Evolutionary conservation across 1,140 invertebrate genomes (phyloP).

Genomic region (Elymnias hypermnestra): DNA sequence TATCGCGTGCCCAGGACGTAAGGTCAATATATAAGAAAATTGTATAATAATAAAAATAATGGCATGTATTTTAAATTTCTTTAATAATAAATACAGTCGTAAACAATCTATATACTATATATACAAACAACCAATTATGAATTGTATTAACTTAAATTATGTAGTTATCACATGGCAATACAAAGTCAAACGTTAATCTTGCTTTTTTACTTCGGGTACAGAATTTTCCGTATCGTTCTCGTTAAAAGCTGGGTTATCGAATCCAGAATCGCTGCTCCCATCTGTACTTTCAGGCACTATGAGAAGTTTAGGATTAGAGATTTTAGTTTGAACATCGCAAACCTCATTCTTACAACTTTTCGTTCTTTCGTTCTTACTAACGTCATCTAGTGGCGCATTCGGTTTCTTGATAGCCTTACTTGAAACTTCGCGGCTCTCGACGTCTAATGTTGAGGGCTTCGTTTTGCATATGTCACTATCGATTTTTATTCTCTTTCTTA

Average conservation of each 20-base stretch:
- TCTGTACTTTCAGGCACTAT: slow-evolving; percentile 44
- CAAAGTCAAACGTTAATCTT: no score
- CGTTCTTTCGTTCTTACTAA: slow-evolving; percentile 34
- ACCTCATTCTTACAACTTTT: slow-evolving; percentile 21
- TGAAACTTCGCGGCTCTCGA: slow-evolving; percentile 41
- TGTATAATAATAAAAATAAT: neutral
- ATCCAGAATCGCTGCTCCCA: slow-evolving; percentile 65
- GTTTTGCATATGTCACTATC: slow-evolving; percentile 77
- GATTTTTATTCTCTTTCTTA: slow-evolving; percentile 74
- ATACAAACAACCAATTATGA: no score
- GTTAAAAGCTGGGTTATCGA: slow-evolving; percentile 71
- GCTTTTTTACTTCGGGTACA: no score
- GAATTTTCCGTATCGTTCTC: slow-evolving; percentile 40
- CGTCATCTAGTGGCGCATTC: slow-evolving; percentile 45
- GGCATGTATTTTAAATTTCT: neutral
- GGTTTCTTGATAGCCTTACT: slow-evolving; percentile 53
- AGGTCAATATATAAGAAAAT: no score
- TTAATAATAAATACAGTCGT: slow-evolving; percentile 12
- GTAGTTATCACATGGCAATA: no score
- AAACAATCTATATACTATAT: slow-evolving; percentile 9
- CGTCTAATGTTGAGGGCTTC: slow-evolving; percentile 47
- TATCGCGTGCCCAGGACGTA: no score
- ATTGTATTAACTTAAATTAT: no score
- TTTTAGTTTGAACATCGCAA: slow-evolving; percentile 19
- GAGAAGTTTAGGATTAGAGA: slow-evolving; percentile 20